A percentile compares a stretch with the other conserved stretches of the same genome.
phyloP scores from a whole-genome alignment of 2,113 vertebrate genomes.

The Artemisiospiza belli region DNA sequence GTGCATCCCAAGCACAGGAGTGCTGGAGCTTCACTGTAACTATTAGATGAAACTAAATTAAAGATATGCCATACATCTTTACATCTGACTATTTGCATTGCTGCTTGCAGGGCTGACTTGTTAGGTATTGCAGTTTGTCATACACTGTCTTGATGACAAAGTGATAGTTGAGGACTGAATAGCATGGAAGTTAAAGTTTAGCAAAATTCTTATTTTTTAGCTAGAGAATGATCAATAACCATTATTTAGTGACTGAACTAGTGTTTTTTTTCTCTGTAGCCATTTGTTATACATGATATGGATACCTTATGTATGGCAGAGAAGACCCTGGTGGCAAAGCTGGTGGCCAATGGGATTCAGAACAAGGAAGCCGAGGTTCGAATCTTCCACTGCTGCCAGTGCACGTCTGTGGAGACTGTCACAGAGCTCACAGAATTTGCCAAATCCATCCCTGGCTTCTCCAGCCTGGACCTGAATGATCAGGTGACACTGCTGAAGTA shows the following conservation, averaged over 20 bases:
- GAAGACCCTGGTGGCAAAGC: conserved; percentile 91
- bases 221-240: neutral
- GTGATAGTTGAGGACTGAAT: neutral
- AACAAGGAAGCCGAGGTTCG: conserved; percentile 93
- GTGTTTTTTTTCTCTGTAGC: conserved; percentile 71
- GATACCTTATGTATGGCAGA: conserved; percentile 95
- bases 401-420: conserved; percentile 92
- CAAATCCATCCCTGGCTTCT: conserved; percentile 95
- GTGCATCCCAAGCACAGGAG: neutral
- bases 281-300: conserved; percentile 98
- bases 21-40: neutral
- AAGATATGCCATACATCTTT: neutral
- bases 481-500: conserved; percentile 97
- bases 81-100: neutral
- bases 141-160: neutral
- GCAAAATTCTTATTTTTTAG: neutral
- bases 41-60: neutral
- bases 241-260: neutral
- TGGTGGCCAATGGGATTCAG: conserved; percentile 87
- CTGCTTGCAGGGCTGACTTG: neutral
- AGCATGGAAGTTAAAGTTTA: neutral
- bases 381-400: conserved; percentile 98
- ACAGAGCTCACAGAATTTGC: conserved; percentile 96
- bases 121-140: neutral
- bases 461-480: conserved; percentile 89